phyloP scores from a whole-genome alignment of 2,113 vertebrate genomes.

The Fulmarus glacialis region DNA sequence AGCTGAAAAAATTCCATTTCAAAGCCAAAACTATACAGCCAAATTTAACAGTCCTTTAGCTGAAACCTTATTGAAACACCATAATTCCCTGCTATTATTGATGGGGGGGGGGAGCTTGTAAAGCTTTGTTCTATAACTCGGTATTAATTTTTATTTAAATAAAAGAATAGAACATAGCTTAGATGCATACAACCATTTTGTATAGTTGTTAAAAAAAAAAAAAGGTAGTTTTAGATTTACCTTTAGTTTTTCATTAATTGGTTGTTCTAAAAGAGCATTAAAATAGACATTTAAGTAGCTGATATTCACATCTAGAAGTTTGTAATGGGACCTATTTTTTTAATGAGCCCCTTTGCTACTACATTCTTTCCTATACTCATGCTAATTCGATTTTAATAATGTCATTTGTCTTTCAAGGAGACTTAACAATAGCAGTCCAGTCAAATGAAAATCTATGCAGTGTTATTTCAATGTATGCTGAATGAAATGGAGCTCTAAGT shows the following conservation, averaged over 20 bases:
- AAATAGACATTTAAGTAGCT: not conserved
- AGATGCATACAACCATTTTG: not conserved
- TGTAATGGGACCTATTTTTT: not conserved
- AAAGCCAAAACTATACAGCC: not conserved
- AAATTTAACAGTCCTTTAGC: not conserved
- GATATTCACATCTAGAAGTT: not conserved
- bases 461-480: not conserved
- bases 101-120: not conserved
- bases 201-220: not conserved
- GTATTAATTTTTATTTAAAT: not conserved
- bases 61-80: not conserved
- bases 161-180: not conserved
- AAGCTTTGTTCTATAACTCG: not conserved
- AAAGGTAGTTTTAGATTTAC: too few relatives aligned
- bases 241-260: not conserved
- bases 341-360: not conserved
- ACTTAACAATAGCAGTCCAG: not conserved
- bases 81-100: not conserved
- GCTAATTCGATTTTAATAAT: not conserved
- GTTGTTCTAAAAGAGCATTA: not conserved
- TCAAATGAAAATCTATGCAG: not conserved
- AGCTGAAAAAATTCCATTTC: slow-evolving; percentile 19
- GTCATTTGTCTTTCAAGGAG: slow-evolving; percentile 13
- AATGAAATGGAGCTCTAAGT: not conserved
- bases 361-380: not conserved